Conservation (phyloP, 1,140 invertebrate species). For the Calliopsis andreniformis region DNA sequence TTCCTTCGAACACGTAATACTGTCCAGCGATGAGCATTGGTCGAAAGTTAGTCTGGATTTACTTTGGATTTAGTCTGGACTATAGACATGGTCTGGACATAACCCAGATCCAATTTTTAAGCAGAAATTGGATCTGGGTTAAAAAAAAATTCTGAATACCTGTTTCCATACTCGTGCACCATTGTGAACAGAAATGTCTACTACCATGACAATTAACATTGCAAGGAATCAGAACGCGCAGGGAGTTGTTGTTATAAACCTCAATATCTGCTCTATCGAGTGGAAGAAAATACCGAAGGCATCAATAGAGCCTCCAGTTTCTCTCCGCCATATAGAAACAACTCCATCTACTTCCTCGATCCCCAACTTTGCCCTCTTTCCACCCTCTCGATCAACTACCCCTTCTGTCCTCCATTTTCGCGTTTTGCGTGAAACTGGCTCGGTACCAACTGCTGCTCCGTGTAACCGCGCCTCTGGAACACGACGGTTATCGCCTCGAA, state of each 20-base stretch:
- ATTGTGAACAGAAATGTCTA: not conserved
- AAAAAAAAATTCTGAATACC: too few species aligned
- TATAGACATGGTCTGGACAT: too few species aligned
- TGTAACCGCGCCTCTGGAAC: slow-evolving; percentile 29
- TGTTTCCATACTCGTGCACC: too few species aligned
- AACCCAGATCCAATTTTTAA: too few species aligned
- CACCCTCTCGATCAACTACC: not conserved
- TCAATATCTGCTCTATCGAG: not conserved
- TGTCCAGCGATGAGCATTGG: too few species aligned
- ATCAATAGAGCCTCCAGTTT: slow-evolving; percentile 61
- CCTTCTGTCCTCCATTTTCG: slow-evolving; percentile 15
- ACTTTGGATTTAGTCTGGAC: too few species aligned
- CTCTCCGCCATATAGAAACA: slow-evolving; percentile 55
- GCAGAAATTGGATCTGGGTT: too few species aligned
- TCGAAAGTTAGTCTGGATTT: too few species aligned
- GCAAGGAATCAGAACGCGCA: not conserved
- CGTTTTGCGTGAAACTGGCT: slow-evolving; percentile 44
- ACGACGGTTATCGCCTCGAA: slow-evolving; percentile 44
- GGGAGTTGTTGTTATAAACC: slow-evolving; percentile 6
- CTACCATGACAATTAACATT: slow-evolving; percentile 30
- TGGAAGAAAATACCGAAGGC: slow-evolving; percentile 24
- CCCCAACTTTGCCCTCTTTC: not conserved
- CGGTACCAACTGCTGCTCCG: slow-evolving; percentile 36
- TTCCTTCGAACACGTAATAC: not conserved
- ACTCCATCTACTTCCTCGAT: slow-evolving; percentile 44